A percentile compares a stretch with the other conserved stretches of the same genome.
Conservation (phyloP, 1,140 invertebrate genomes). For the Saxidomus purpurata region DNA sequence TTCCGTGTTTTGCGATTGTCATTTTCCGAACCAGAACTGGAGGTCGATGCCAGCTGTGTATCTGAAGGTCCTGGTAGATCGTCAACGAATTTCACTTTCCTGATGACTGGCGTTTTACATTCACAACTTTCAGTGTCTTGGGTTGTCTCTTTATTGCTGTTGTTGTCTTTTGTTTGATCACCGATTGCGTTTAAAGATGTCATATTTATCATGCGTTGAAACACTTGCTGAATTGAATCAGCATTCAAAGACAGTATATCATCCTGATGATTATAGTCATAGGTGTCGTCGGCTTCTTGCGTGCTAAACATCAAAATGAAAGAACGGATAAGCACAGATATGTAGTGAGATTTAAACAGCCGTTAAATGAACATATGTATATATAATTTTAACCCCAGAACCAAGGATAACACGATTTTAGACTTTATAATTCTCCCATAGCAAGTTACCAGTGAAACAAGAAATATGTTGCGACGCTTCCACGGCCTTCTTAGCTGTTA, state of each 20-base stretch:
- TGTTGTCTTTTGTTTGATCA: not conserved
- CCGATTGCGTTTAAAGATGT: slow-evolving; percentile 28
- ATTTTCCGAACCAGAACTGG: not conserved
- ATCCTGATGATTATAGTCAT: not conserved
- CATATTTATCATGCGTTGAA: slow-evolving; percentile 57
- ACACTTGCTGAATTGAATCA: slow-evolving; percentile 53
- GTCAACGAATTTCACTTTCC: slow-evolving; percentile 39
- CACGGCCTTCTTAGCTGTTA: no score
- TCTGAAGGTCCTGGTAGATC: not conserved
- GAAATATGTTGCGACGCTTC: no score
- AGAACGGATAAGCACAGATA: no score
- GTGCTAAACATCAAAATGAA: not conserved
- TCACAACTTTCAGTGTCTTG: not conserved
- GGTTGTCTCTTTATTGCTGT: not conserved
- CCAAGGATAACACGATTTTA: no score
- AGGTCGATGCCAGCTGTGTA: no score
- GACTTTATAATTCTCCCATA: no score
- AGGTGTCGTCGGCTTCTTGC: not conserved
- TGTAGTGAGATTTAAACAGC: no score
- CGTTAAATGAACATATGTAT: no score
- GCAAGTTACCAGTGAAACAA: no score
- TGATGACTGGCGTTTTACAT: not conserved
- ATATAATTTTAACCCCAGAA: no score
- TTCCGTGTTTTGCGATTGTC: not conserved
- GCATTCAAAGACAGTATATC: slow-evolving; percentile 47